These are phyloP conservation scores for Philereme vetulata DNA, from an alignment of 2,888 invertebrate species.

Conservation along the genomic window DNA sequence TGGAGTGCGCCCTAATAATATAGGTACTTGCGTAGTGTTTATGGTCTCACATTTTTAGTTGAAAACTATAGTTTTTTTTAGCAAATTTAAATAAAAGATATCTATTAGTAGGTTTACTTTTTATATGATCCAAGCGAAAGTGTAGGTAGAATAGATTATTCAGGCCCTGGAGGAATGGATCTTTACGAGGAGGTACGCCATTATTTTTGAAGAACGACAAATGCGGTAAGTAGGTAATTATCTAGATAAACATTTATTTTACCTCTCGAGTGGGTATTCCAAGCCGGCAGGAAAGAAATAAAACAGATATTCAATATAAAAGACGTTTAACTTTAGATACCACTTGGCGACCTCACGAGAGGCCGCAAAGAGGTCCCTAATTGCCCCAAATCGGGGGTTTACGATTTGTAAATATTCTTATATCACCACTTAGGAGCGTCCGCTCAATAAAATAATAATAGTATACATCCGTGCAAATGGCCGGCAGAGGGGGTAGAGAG, in stretches of 20 bases:
- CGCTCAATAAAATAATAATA: constrained; percentile 84
- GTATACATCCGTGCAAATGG: constrained; percentile 84
- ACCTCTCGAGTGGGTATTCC: not conserved
- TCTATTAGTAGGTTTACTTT: too few species aligned
- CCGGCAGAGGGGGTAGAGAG: constrained; percentile 63
- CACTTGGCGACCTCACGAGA: constrained; percentile 37
- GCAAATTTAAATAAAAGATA: too few species aligned
- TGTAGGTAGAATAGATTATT: too few species aligned
- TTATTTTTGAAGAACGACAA: too few species aligned
- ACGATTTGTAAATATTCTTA: constrained; percentile 76
- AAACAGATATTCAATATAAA: constrained; percentile 26
- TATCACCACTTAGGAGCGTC: constrained; percentile 75
- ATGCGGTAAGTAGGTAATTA: constrained; percentile 1
- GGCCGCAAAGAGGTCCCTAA: constrained; percentile 48
- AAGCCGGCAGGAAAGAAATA: constrained; percentile 20
- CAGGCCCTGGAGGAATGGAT: too few species aligned
- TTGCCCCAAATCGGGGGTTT: constrained; percentile 60
- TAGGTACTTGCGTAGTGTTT: too few species aligned
- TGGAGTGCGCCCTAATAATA: too few species aligned
- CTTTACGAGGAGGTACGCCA: too few species aligned
- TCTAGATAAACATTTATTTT: constrained; percentile 1
- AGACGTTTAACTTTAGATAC: constrained; percentile 39
- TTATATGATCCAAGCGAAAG: too few species aligned
- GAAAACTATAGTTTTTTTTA: too few species aligned
- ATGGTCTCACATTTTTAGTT: too few species aligned